phyloP scores from a whole-genome alignment of 2,888 invertebrate species.

The Lepidochitona cinerea region DNA sequence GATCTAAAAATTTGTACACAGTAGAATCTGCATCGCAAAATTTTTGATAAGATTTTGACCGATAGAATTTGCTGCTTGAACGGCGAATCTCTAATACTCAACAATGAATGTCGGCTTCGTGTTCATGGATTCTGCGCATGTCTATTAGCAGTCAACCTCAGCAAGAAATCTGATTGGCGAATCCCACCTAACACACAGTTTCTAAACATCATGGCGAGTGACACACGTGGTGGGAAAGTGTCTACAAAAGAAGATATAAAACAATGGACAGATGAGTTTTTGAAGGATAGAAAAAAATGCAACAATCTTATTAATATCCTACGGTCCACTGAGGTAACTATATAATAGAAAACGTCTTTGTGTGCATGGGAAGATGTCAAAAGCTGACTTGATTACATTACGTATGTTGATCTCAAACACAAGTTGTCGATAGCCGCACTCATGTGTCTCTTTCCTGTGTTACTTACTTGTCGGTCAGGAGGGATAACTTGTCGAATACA shows the following conservation, averaged over 20 bases:
- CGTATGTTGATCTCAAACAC: too few relatives aligned
- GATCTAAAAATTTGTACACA: constrained; percentile 51
- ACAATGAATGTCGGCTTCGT: neutral
- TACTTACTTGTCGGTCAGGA: too few relatives aligned
- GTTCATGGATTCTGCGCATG: too few relatives aligned
- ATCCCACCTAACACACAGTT: too few relatives aligned
- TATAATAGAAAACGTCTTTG: too few relatives aligned
- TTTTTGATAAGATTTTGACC: neutral
- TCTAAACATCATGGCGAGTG: neutral
- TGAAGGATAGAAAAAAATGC: neutral
- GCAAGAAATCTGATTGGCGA: too few relatives aligned
- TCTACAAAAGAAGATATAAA: neutral
- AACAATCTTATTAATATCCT: neutral
- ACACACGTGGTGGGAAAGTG: neutral
- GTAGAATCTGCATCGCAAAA: constrained; percentile 12
- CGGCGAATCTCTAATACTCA: neutral
- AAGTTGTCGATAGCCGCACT: too few relatives aligned
- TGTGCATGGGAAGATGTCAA: too few relatives aligned
- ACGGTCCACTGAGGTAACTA: neutral
- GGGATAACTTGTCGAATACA: too few relatives aligned
- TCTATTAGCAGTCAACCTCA: too few relatives aligned
- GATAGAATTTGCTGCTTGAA: neutral
- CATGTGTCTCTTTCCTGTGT: too few relatives aligned
- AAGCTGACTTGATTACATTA: too few relatives aligned
- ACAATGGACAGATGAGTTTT: neutral